These are phyloP conservation scores for Pachliopta kotzebuea DNA, from an alignment of 2,888 invertebrate species.

Conservation along the genomic window DNA sequence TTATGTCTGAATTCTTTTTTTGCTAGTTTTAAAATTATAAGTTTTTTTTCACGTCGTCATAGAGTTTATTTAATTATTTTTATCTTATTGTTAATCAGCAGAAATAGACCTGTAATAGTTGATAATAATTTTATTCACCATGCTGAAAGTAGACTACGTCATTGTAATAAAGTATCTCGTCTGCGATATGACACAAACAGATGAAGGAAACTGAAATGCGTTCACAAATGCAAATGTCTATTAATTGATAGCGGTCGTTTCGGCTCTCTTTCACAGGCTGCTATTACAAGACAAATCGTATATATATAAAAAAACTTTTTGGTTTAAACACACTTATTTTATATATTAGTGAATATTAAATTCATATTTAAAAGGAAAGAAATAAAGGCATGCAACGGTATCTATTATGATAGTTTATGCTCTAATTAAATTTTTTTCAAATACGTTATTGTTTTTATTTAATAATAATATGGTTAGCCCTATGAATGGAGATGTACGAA, in stretches of 20 bases:
- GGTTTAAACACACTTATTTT: neutral
- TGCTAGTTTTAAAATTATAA: too few relatives aligned
- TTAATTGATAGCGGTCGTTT: conserved; percentile 18
- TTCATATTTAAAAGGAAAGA: too few relatives aligned
- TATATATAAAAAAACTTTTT: neutral
- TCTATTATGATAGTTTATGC: too few relatives aligned
- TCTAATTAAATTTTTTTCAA: too few relatives aligned
- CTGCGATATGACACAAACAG: conserved; percentile 14
- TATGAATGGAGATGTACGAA: conserved; percentile 12
- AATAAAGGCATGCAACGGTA: too few relatives aligned
- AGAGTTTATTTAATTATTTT: neutral
- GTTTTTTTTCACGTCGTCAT: too few relatives aligned
- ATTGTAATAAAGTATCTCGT: conserved; percentile 5
- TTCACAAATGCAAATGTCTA: conserved; percentile 17
- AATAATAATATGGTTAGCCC: conserved; percentile 12
- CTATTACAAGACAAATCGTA: neutral
- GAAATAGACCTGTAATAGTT: neutral
- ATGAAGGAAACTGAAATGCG: conserved; percentile 14
- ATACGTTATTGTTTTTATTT: neutral
- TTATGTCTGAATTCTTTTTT: too few relatives aligned
- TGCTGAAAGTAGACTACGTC: conserved; percentile 6
- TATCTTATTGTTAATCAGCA: neutral
- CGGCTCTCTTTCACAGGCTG: neutral
- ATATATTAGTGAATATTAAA: too few relatives aligned
- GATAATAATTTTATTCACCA: neutral